Evolutionary conservation across 2,797 vertebrate genomes (phyloP), one percentile per base, ranked within the genome.

Genomic region (Sphaeramia orbicularis): DNA sequence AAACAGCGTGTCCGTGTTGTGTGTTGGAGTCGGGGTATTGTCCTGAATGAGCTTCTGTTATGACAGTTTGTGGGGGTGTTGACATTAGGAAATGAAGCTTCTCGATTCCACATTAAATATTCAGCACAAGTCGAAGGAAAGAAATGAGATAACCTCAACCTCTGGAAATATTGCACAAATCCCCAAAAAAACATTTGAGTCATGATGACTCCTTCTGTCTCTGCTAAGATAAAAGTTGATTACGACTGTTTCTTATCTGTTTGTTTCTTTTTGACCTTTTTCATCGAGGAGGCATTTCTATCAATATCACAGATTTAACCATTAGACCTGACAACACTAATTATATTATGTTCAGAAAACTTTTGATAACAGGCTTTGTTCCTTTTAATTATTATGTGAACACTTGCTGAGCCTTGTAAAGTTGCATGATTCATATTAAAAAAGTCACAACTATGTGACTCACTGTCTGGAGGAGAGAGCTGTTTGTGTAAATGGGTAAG

Each of bases 81-180:
- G 79, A 80, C 52, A 72, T 78, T 75, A 71, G 77, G 73, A 86
- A 81, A 83, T 80, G 65, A 84, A 77, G 52, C 42, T 48, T 12
- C 2, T 48, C 45, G 70, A 74, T 70, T 76, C 15, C 5, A 61
- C 76, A 47, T 82, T 71, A 69, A 82, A 66, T 64, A 79, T 72
- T 75, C 67, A 76, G 58, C 51, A 65, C 45, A 62, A 79, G 71
- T 38, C 63, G 53, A 50, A 27, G 10, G 27, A 59, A 42, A 48
- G 24, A 38, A 41, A 60, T 53, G 41, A 76, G 56, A 79, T 54
- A 43, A 73, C 45, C 48, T 30, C 15, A 65, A 61, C 47, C n/a
- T 6, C 12, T 56, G 53, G 44, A 70, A 78, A 65, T 36, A 24
- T 12, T 27, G 18, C 57, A 16, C 35, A 49, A 47, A 71, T 55